Evolutionary conservation across 1,140 invertebrate genomes (phyloP), one percentile per base, ranked within the genome.

Genomic region (Ridgeia piscesae): DNA sequence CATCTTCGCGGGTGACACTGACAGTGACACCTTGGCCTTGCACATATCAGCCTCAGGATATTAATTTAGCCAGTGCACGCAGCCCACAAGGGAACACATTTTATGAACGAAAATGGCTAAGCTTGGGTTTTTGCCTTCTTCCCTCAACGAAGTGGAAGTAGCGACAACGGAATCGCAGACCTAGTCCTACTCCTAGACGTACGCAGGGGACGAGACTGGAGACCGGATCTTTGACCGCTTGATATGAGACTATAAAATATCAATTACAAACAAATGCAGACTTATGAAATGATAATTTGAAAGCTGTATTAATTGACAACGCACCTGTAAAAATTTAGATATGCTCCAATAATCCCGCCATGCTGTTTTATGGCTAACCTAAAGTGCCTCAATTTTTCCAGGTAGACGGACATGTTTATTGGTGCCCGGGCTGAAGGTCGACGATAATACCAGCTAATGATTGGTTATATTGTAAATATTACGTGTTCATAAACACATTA

Each of bases 281-380:
- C 27, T 77, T 21, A 4, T 2, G 17, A 77, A 77, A 77, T 77
- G 27, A 77, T 11, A 77, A 77, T 77, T 17, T 77, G 58, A 77
- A 77, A 77, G 6, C 27, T 77, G 17, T 21, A 77, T 48, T 58
- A n/a, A 88, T 35, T 92, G 35, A 31, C 33, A 91, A 33, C 88
- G 33, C 96, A 98, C 98, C 97, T 97, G 96, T 97, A 98, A 0
- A 98, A 91, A 95, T 97, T 98, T 89, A 96, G 96, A 8, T 98
- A 94, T 0, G 97, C 97, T 9, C 96, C 97, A 11, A 96, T 95
- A 27, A 98, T 95, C n/a, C 98, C 98, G 89, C 98, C 98, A 96
- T 98, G 97, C 91, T 97, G 96, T 94, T 97, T 97, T 93, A 98
- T 97, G 50, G 98, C 97, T 92, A 96, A 96, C 89, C 97, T 96